Conservation (phyloP, 2,888 invertebrate genomes). For the Liopterus haemorrhoidalis region DNA sequence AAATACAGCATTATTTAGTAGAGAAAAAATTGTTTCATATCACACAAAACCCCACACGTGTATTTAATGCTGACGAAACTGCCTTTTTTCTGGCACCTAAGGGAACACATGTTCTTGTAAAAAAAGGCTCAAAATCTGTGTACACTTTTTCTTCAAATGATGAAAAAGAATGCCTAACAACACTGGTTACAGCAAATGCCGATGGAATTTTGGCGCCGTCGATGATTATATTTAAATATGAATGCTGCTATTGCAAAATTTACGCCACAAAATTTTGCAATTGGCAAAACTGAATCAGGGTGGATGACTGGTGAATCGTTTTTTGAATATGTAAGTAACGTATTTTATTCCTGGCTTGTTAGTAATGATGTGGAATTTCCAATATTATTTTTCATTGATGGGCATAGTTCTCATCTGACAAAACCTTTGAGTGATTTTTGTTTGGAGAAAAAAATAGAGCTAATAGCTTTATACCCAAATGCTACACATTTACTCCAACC, state of each 20-base stretch:
- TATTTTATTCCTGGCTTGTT: slow-evolving; percentile 40
- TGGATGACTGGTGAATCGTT: slow-evolving; percentile 45
- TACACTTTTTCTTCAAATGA: slow-evolving; percentile 33
- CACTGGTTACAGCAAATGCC: slow-evolving; percentile 29
- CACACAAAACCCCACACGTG: slow-evolving; percentile 30
- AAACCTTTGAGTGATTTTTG: slow-evolving; percentile 42
- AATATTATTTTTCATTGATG: slow-evolving; percentile 42
- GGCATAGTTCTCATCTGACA: slow-evolving; percentile 41
- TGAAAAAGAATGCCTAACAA: slow-evolving; percentile 33
- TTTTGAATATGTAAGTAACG: slow-evolving; percentile 41
- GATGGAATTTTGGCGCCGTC: slow-evolving; percentile 21
- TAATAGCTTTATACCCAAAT: slow-evolving; percentile 40
- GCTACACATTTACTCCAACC: slow-evolving; percentile 42
- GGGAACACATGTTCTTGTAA: slow-evolving; percentile 35
- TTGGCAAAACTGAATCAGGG: slow-evolving; percentile 42
- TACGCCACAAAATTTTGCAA: slow-evolving; percentile 39
- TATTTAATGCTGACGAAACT: slow-evolving; percentile 40
- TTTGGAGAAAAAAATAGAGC: slow-evolving; percentile 37
- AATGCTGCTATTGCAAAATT: slow-evolving; percentile 33
- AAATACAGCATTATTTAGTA: slow-evolving; percentile 32
- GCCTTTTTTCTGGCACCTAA: slow-evolving; percentile 40
- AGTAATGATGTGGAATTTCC: slow-evolving; percentile 37
- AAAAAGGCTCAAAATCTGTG: slow-evolving; percentile 34
- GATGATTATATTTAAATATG: slow-evolving; percentile 35
- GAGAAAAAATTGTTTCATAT: too few relatives aligned